Base-by-base conservation (phyloP, 2,113 vertebrate species). In the Chamaetylas fuelleborni region DNA sequence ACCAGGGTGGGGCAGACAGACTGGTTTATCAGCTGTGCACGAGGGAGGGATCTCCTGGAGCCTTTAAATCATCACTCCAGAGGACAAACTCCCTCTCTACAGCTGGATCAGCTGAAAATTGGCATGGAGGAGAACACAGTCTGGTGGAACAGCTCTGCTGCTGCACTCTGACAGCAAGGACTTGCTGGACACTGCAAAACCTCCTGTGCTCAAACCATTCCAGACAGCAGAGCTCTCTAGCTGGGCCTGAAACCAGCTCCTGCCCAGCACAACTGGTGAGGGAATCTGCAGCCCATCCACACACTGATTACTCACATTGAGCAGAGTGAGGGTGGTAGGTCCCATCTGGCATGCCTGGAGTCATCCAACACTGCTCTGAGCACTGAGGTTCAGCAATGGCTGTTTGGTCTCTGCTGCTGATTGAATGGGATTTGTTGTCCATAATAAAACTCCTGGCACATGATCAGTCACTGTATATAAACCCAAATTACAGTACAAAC, bases 341-440 rank as follows among this genome's bases (percentile, higher is more conserved):
- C 86, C 94, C 93, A 84, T 93, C 84, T 95, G 81, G 53, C 19
- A 5, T 0, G 29, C 73, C 61, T 90, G 74, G 50, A 85, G 78
- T 24, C 61, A 89, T 76, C 88, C 89, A 57, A 1, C 0, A 0
- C 26, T 40, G 34, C 6, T 72, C 64, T 43, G 24, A 53, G 28
- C 24, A 42, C 53, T 7, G 64, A 67, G 86, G n/a, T 65, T 74
- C 80, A 95, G 61, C 70, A 69, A 29, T 85, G 78, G 70, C 61
- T 89, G 23, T 43, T 91, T 71, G 86, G 80, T 48, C 48, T 81
- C 69, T 84, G 69, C 91, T 91, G 78, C 22, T 5, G 4, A 64
- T 38, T 76, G 70, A 89, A 65, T 58, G 65, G 81, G 48, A 61
- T 87, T 87, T 95, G 84, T 34, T 95, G 89, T 82, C 86, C 84